These are phyloP conservation scores for Nasonovia ribisnigri DNA, from an alignment of 2,888 invertebrate species.

Conservation along the genomic window DNA sequence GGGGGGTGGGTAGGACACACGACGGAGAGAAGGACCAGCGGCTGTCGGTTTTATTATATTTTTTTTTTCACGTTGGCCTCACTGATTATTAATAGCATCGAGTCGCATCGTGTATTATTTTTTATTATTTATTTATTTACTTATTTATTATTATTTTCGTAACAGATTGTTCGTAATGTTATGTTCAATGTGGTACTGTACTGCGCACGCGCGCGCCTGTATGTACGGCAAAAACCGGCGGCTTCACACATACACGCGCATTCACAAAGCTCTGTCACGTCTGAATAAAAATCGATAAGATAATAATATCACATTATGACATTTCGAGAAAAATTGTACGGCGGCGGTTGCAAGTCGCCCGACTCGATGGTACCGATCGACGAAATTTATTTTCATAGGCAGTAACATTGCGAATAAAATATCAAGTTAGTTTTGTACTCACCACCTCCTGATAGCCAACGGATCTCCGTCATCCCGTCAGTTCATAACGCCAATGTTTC, in stretches of 20 bases:
- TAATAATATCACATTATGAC: neutral
- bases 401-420: neutral
- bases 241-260: neutral
- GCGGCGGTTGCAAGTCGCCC: neutral
- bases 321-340: neutral
- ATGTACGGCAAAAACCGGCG: slow-evolving; percentile 14
- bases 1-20: slow-evolving; percentile 31
- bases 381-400: neutral
- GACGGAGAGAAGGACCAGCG: slow-evolving; percentile 19
- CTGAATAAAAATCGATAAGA: neutral
- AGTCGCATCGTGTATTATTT: slow-evolving; percentile 37
- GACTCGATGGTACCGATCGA: neutral
- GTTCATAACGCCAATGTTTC: slow-evolving; percentile 64
- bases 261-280: neutral
- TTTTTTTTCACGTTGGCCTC: slow-evolving; percentile 62
- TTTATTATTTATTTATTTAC: slow-evolving; percentile 22
- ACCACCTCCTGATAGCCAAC: slow-evolving; percentile 84
- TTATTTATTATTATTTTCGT: neutral
- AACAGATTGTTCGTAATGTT: slow-evolving; percentile 23
- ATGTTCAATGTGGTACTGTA: neutral
- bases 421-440: slow-evolving; percentile 69
- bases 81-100: slow-evolving; percentile 61
- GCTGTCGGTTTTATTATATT: slow-evolving; percentile 33
- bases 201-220: neutral
- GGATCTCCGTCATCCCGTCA: slow-evolving; percentile 83